A percentile compares a stretch with the other conserved stretches of the same genome.
phyloP scores from a whole-genome alignment of 2,797 vertebrate species.

The Melanotaenia trifasciata region DNA sequence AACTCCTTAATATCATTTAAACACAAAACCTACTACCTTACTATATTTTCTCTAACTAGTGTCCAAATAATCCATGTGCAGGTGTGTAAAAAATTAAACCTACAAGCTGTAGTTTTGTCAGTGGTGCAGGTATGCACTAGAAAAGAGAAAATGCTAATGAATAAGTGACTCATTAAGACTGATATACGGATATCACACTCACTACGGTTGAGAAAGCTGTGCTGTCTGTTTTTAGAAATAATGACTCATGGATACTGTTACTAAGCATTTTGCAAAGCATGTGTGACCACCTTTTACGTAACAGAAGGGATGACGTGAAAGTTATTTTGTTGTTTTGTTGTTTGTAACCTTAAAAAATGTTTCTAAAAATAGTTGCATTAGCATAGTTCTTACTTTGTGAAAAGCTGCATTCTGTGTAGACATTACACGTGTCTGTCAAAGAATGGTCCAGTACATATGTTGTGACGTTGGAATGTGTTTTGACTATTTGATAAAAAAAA shows the following conservation, averaged over 20 bases:
- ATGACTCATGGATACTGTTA: too few relatives aligned
- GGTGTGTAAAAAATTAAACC: background rate
- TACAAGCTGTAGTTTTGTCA: background rate
- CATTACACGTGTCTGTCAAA: background rate
- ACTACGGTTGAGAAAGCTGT: background rate
- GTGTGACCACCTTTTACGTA: background rate
- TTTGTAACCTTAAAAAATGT: background rate
- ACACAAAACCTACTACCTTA: background rate
- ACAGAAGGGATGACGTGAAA: background rate
- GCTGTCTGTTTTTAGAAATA: too few relatives aligned
- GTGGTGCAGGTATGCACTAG: background rate
- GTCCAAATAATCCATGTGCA: background rate
- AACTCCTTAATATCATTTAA: background rate
- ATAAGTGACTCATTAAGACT: background rate
- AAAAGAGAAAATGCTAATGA: background rate
- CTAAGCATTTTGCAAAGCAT: background rate
- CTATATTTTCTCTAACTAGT: background rate
- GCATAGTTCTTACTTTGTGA: background rate
- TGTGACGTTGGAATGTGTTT: too few relatives aligned
- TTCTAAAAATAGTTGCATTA: conserved; percentile 5
- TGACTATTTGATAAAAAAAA: too few relatives aligned
- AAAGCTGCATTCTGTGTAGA: background rate
- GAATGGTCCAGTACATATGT: background rate
- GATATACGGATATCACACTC: background rate
- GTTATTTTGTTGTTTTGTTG: background rate